Evolutionary conservation across 2,113 vertebrate genomes (phyloP), one percentile per base, ranked within the genome.

Genomic region (Ptyas mucosa): DNA sequence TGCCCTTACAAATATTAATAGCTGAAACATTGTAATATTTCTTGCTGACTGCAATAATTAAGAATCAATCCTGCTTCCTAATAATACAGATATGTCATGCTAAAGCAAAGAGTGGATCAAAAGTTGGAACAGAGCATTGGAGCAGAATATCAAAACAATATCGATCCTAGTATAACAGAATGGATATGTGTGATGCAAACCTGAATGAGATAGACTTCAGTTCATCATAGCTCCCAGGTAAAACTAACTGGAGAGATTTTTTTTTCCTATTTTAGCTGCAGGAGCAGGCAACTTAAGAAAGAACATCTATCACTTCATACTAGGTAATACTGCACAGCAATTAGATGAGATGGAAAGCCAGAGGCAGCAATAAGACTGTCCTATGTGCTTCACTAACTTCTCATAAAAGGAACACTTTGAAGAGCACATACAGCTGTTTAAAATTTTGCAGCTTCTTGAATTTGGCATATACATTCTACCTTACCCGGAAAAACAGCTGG

Each of bases 341-440:
- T 57, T 93, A 53, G 21, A 90, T 88, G 91, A 95, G 92, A 2
- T 14, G 1, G 90, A 54, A 95, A 93, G 18, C 29, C 39, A 57
- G 5, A 46, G 57, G 92, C n/a, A 94, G 1, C 1, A 5, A 8
- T 94, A 88, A 94, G 24, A 54, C 3, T 53, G 3, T 52, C 91
- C 26, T 58, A 3, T 12, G 86, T n/a, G 93, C 46, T 93, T 95
- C 7, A 55, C 4, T 81, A 93, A 51, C 0, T 57, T n/a, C 87
- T 14, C 18, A 92, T 24, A 94, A 93, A 91, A 91, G 6, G 34
- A 87, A n/a, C 1, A 85, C 20, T 20, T 1, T 55, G 3, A 49
- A 91, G 85, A 6, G n/a, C 29, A 26, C 64, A 64, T 5, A 5
- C 14, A 51, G 0, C 0, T 64, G 90, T 58, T 90, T 51, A 46